Conservation (phyloP, 2,888 invertebrate genomes). For the Platycheirus albimanus region DNA sequence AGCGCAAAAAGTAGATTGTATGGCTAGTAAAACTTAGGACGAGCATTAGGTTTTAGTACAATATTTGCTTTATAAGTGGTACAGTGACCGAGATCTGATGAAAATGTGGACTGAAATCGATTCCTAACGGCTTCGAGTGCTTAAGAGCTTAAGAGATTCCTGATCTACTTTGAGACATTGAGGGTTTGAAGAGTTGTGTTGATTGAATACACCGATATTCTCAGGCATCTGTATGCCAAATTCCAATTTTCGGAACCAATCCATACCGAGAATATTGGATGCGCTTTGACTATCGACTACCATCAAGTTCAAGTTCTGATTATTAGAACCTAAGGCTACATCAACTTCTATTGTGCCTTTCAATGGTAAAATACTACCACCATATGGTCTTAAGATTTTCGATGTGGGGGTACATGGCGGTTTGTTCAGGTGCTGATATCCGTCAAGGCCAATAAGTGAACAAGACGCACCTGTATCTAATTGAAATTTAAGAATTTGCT, state of each 20-base stretch:
- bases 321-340: neutral
- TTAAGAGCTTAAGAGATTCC: neutral
- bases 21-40: no score
- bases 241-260: conserved; percentile 44
- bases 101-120: conserved; percentile 24
- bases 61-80: no score
- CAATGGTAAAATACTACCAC: conserved; percentile 13
- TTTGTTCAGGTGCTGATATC: no score
- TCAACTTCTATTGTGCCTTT: conserved; percentile 1
- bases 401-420: no score
- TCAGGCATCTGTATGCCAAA: neutral
- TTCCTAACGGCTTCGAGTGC: neutral
- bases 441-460: no score
- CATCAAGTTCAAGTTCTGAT: neutral
- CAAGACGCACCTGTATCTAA: conserved; percentile 23
- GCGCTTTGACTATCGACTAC: conserved; percentile 28
- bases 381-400: no score
- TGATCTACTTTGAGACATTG: neutral
- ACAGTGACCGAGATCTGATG: no score
- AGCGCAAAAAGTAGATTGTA: no score
- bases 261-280: conserved; percentile 44
- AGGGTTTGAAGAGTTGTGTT: neutral
- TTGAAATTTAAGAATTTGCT: conserved; percentile 20
- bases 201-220: neutral
- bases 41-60: no score